Evolutionary conservation across 2,888 invertebrate species (phyloP).

Genomic region (Cosmorhoe ocellata): DNA sequence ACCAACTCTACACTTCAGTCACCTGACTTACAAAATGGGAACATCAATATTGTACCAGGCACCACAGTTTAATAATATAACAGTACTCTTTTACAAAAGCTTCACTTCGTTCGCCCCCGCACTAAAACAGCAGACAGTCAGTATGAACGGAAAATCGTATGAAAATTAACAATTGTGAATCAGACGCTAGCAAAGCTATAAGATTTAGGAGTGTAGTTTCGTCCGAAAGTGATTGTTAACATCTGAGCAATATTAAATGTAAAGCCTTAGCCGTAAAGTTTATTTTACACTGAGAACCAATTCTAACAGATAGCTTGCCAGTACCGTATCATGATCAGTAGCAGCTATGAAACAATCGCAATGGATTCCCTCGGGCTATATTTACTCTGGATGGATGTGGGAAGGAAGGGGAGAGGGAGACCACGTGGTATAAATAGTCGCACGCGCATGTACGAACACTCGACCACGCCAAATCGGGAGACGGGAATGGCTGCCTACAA

Average conservation of each 20-base stretch:
- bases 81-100: not conserved
- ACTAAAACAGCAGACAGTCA: too few relatives aligned
- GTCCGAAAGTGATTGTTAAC: too few relatives aligned
- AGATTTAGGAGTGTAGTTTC: too few relatives aligned
- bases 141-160: too few relatives aligned
- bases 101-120: not conserved
- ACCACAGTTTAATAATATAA: not conserved
- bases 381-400: conserved; percentile 59
- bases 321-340: conserved; percentile 6
- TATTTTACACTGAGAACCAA: not conserved
- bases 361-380: conserved; percentile 72
- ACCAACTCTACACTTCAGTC: conserved; percentile 5
- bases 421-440: conserved; percentile 77
- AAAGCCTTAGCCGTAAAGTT: not conserved
- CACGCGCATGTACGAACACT: conserved; percentile 65
- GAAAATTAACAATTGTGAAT: too few relatives aligned
- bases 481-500: conserved; percentile 52
- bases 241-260: too few relatives aligned
- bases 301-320: not conserved
- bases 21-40: conserved; percentile 26
- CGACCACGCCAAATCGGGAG: conserved; percentile 75
- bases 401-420: conserved; percentile 41
- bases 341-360: conserved; percentile 41
- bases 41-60: conserved; percentile 22
- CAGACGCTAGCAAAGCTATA: too few relatives aligned